phyloP scores from a whole-genome alignment of 1,140 invertebrate genomes.

The Chlorops oryzae region DNA sequence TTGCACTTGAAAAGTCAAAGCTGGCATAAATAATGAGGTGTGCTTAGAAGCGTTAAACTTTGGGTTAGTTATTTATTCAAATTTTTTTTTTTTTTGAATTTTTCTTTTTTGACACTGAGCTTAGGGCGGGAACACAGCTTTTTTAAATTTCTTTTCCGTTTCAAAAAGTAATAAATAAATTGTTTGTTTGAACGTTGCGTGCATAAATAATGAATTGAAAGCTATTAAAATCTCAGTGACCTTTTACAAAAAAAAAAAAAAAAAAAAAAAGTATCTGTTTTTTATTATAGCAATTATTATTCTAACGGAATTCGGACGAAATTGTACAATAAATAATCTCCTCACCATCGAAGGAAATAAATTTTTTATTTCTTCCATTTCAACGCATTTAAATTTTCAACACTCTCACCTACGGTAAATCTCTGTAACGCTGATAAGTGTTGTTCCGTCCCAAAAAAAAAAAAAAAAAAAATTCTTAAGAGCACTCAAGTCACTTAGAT shows the following conservation, averaged over 20 bases:
- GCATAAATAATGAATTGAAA: too few species aligned
- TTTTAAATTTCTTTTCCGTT: slow-evolving; percentile 10
- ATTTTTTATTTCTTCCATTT: slow-evolving; percentile 5
- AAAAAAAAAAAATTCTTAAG: too few species aligned
- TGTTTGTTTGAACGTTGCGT: too few species aligned
- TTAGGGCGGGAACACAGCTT: background rate
- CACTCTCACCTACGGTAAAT: slow-evolving; percentile 11
- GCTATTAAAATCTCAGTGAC: background rate
- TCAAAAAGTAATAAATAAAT: too few species aligned
- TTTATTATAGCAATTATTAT: too few species aligned
- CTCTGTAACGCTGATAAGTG: background rate
- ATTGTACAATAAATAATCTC: background rate
- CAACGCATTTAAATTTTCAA: background rate
- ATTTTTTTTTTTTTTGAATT: too few species aligned
- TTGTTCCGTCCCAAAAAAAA: background rate
- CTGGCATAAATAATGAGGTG: too few species aligned
- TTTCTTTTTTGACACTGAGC: slow-evolving; percentile 22
- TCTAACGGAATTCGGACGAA: too few species aligned
- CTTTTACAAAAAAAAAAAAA: background rate
- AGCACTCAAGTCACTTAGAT: too few species aligned
- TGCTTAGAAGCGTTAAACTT: too few species aligned
- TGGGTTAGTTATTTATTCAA: too few species aligned
- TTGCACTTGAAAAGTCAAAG: too few species aligned
- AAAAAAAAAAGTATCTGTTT: background rate
- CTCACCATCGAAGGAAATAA: background rate